Evolutionary conservation across 92 coral and sea anemone species (phyloP), one percentile per base, ranked within the genome.

Genomic region (Phymanthus crucifer): DNA sequence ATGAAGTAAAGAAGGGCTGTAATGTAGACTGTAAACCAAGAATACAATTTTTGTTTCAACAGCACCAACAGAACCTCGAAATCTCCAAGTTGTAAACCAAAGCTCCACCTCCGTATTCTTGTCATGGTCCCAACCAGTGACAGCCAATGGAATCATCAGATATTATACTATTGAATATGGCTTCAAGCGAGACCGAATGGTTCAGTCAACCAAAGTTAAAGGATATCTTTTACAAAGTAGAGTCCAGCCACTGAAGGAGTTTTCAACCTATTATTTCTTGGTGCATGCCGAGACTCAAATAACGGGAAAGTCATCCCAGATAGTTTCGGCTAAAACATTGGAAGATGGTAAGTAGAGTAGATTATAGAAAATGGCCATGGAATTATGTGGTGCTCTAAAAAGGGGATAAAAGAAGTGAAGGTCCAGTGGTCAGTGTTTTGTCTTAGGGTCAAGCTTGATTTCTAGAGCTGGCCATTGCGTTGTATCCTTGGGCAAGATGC

Each of bases 31-130:
- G n/a, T n/a, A n/a, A n/a, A n/a, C n/a, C n/a, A n/a, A 38, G 4
- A 38, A 6, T 52, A 33, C 8, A 1, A 37, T 57, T 33, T 13
- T 31, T 34, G 3, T 23, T 26, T 40, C 21, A 24, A 5, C 56
- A 91, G 95, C 86, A 35, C 95, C 95, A 6, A 80, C 92, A 18
- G 67, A 81, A 21, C 92, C 92, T 2, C 69, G 77, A 32, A 74
- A 88, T 40, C 75, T 91, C 23, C 57, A 74, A 34, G 90, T 84
- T 13, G 5, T 7, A 31, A 75, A 83, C 31, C 13, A 3, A 3
- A 66, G 84, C 21, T 77, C 95, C 19, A 81, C 31, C n/a, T 35
- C 83, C 24, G 84, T 88, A 32, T 75, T 6, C 1, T 72, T 83
- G 10, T 70, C 83, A 1, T 91, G 92, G 95, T 12, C 23, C 9